Evolutionary conservation across 2,113 vertebrate genomes (phyloP), one percentile per base, ranked within the genome.

Genomic region (Gulo gulo): DNA sequence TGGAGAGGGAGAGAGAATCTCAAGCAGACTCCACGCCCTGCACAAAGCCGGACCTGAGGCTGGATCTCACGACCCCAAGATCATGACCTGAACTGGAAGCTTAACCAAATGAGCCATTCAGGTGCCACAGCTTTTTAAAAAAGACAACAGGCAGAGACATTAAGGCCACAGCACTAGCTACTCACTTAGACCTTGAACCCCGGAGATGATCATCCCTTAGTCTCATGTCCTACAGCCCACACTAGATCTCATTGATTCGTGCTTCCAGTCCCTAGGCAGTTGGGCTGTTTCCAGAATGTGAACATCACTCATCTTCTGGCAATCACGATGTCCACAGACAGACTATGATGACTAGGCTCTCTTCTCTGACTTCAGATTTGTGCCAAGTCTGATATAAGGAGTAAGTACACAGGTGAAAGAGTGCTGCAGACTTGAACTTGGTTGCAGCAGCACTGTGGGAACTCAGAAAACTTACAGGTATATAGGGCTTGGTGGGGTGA

Each of bases 291-390:
- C 2, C 15, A n/a, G 31, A 36, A 63, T n/a, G 8, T 31, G 55
- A 96, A 92, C 34, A 21, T n/a, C 61, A 94, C 83, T 80, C 13
- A 45, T 88, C 91, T 97, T 79, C 45, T 95, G 47, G 21, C 10
- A 61, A 47, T 85, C 59, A 74, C 34, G 34, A 36, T 92, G 57
- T 80, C 73, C 76, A 59, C 29, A 96, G 69, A 92, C 31, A 92
- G 59, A 52, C 20, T 21, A 15, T 91, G 63, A 85, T 92, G 73
- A 79, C 57, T 39, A 92, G 39, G 45, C 2, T 76, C 42, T 34
- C 39, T 61, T 92, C 63, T 29, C 21, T 84, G 47, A 80, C 42
- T 89, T 45, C 79, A 88, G 21, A 29, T 69, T 85, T 85, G 82
- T 76, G 26, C 59, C 84, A 84, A 80, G 39, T 87, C 93, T 69